Conservation (phyloP, 37 sponge, comb jelly and placozoan genomes). For the Halichondria panicea region DNA sequence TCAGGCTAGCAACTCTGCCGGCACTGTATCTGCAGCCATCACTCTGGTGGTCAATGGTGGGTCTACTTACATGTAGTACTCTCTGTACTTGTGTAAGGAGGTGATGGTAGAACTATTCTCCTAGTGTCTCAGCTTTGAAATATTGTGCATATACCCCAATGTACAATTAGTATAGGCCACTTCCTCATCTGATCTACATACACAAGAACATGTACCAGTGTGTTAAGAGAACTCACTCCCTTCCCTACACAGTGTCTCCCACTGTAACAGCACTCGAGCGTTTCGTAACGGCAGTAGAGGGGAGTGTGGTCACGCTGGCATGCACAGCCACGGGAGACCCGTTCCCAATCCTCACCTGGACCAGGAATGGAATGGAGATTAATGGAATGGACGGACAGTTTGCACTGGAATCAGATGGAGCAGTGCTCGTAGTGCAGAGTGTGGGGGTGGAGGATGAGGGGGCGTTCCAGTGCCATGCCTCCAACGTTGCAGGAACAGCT, state of each 20-base stretch:
- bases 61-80: neutral
- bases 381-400: neutral
- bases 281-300: constrained; percentile 24
- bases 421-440: neutral
- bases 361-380: constrained; percentile 10
- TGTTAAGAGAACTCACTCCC: too few relatives aligned
- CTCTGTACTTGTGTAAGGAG: neutral
- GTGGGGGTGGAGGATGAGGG: constrained; percentile 47
- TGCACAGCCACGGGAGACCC: constrained; percentile 68
- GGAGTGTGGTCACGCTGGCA: constrained; percentile 11
- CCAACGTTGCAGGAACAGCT: constrained; percentile 35
- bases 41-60: constrained; percentile 40
- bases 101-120: neutral
- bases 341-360: constrained; percentile 40
- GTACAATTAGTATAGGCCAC: too few relatives aligned
- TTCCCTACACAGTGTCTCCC: constrained; percentile 1
- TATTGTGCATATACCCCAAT: too few relatives aligned
- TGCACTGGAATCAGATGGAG: constrained; percentile 29
- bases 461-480: constrained; percentile 30
- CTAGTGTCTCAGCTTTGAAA: too few relatives aligned
- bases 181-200: neutral
- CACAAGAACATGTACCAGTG: neutral
- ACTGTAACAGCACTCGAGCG: neutral
- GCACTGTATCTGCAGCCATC: constrained; percentile 30
- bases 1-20: constrained; percentile 44